Base-by-base conservation (phyloP, 1,140 invertebrate species). In the Teleogryllus occipitalis region DNA sequence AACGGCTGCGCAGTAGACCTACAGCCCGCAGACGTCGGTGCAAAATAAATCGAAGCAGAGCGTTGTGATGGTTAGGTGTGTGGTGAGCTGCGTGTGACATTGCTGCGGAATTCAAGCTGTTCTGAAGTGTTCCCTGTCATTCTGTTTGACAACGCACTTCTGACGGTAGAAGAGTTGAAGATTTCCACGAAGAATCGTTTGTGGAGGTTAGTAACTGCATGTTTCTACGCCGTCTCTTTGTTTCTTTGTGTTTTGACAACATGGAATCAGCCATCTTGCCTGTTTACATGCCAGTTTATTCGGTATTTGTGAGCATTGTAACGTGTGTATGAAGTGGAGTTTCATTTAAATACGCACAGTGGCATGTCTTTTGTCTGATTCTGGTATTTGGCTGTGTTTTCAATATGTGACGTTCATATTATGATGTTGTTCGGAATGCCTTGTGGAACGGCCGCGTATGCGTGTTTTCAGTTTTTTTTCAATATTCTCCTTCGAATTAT, bases 161-260 rank as follows among this genome's bases (percentile, higher is more conserved):
- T 65, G 54, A 65, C 54, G 18, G 18, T 18, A 7, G 54, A 18
- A 65, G 18, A 65, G 18, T 18, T 65, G 54, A 65, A 65, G 54
- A 65, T 14, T 14, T 65, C 7, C 18, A 18, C 18, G 54, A 65
- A 65, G 54, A 65, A 18, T 3, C 18, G 18, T 65, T 65, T 65
- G 7, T 65, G 54, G 54, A 65, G 54, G 54, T 65, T 65, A 65
- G 54, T 65, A 14, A 14, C 10, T 65, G 54, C 54, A 65, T 65
- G 54, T 65, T 65, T 65, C 18, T 18, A 14, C 10, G 54, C 18
- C 54, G 54, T 65, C 18, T 65, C 54, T 65, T 65, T 65, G 54
- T 65, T 65, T 65, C 54, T 65, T 65, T 65, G 54, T 65, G 54
- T 65, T 65, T 65, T 65, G 54, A 65, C 54, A 65, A 65, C 54